Evolutionary conservation across 2,797 vertebrate genomes (phyloP), one percentile per base, ranked within the genome.

Genomic region (Lepus townsendii): DNA sequence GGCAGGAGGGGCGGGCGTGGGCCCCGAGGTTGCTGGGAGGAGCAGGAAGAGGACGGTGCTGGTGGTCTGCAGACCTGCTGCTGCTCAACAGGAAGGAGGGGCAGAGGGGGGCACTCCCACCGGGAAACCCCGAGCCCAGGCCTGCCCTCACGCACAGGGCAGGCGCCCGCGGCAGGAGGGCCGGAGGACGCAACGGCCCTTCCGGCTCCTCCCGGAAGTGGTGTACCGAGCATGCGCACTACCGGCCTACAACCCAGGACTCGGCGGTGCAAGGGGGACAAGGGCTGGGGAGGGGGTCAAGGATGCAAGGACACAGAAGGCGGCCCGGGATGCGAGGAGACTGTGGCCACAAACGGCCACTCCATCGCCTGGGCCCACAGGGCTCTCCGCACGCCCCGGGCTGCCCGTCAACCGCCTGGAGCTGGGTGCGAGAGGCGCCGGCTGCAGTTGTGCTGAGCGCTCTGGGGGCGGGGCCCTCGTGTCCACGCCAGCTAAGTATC

Each of bases 391-490:
- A 72, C 20, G 20, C 93, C 65, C 87, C 65, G 83, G 68, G 73
- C 85, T 92, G 72, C 94, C 93, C 32, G 24, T 66, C 95, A 93
- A 94, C 5, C 19, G 80, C 97, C 95, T 83, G 4, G 2, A 90
- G 76, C 96, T 85, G 93, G 95, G 93, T 97, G 80, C 30, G 0
- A 60, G 57, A 78, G 93, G 93, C 96, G 88, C 94, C 94, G 98
- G 87, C 95, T 96, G 96, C 95, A 97, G 97, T 98, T 98, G 98
- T 98, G 98, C 98, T 98, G 98, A 95, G 96, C 26, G 13, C 88
- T 90, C 54, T 22, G 32, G 92, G 91, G 90, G 76, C 85, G 84
- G 38, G 2, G 75, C 92, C 71, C 90, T 86, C 42, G 38, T 42
- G 69, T 90, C 60, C 63, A 83, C 84, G 79, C 88, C 95, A 66